A percentile compares a stretch with the other conserved stretches of the same genome.
Evolutionary conservation across 2,113 vertebrate species (phyloP).

Genomic region (Bubalus kerabau): DNA sequence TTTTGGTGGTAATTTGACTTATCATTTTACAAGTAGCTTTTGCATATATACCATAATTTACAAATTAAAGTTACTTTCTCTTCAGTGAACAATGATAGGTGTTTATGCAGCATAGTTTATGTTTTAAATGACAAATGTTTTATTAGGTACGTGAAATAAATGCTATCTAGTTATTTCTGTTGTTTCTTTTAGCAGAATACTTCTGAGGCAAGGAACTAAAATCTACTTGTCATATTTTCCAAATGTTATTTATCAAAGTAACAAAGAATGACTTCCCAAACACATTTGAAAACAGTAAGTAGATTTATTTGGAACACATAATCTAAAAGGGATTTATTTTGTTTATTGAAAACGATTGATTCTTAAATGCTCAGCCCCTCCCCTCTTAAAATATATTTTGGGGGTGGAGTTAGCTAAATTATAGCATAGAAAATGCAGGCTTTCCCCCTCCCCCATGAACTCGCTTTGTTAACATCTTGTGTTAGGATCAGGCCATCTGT

Average conservation of each 20-base stretch:
- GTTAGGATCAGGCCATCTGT: slow-evolving; percentile 66
- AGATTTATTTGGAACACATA: slow-evolving; percentile 34
- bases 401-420: slow-evolving; percentile 43
- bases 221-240: slow-evolving; percentile 57
- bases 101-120: slow-evolving; percentile 14
- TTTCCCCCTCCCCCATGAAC: slow-evolving; percentile 23
- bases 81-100: neutral
- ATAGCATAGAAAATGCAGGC: slow-evolving; percentile 30
- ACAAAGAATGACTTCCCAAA: slow-evolving; percentile 57
- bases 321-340: slow-evolving; percentile 42
- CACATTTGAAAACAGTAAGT: slow-evolving; percentile 61
- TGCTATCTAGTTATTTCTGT: slow-evolving; percentile 47
- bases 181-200: slow-evolving; percentile 55
- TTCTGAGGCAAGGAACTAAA: slow-evolving; percentile 57
- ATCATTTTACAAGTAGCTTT: slow-evolving; percentile 12
- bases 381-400: slow-evolving; percentile 9
- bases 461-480: slow-evolving; percentile 73
- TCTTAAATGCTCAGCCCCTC: neutral
- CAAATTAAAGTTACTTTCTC: slow-evolving; percentile 23
- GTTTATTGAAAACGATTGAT: slow-evolving; percentile 30
- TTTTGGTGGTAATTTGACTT: slow-evolving; percentile 25
- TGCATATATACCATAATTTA: slow-evolving; percentile 2
- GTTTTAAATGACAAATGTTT: slow-evolving; percentile 43
- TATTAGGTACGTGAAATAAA: slow-evolving; percentile 35
- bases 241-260: slow-evolving; percentile 59